phyloP scores from a whole-genome alignment of 2,797 vertebrate genomes.

The Anguilla marmorata region DNA sequence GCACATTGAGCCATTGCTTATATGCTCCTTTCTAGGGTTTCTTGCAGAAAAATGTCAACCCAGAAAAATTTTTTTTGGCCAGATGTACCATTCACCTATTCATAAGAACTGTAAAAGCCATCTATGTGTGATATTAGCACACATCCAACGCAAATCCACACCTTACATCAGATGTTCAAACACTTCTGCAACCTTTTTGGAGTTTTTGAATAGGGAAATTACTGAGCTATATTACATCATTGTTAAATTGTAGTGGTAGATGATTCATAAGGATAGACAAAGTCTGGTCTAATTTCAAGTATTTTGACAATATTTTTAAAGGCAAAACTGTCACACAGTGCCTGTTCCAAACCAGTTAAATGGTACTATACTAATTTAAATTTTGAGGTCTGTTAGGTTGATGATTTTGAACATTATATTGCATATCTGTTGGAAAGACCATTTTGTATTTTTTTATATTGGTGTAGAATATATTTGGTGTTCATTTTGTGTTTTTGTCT shows the following conservation, averaged over 20 bases:
- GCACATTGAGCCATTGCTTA: too few relatives aligned
- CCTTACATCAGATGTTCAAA: neutral
- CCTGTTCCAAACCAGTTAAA: neutral
- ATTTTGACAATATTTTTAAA: neutral
- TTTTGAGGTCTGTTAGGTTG: too few relatives aligned
- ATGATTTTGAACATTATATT: too few relatives aligned
- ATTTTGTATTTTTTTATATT: too few relatives aligned
- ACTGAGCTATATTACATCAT: neutral
- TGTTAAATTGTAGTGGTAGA: neutral
- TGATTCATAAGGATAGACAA: neutral
- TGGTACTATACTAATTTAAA: too few relatives aligned
- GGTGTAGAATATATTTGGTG: too few relatives aligned
- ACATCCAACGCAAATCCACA: neutral
- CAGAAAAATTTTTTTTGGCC: too few relatives aligned
- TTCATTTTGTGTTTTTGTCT: neutral
- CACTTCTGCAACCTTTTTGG: neutral
- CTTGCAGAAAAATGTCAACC: too few relatives aligned
- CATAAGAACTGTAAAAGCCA: too few relatives aligned
- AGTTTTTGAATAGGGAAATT: neutral
- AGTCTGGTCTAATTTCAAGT: neutral
- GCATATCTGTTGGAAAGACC: too few relatives aligned
- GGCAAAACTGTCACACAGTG: neutral
- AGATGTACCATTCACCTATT: too few relatives aligned
- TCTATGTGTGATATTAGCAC: neutral
- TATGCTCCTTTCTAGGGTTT: too few relatives aligned